phyloP scores from a whole-genome alignment of 2,888 invertebrate genomes.

The Drosophila neoperkinsi region DNA sequence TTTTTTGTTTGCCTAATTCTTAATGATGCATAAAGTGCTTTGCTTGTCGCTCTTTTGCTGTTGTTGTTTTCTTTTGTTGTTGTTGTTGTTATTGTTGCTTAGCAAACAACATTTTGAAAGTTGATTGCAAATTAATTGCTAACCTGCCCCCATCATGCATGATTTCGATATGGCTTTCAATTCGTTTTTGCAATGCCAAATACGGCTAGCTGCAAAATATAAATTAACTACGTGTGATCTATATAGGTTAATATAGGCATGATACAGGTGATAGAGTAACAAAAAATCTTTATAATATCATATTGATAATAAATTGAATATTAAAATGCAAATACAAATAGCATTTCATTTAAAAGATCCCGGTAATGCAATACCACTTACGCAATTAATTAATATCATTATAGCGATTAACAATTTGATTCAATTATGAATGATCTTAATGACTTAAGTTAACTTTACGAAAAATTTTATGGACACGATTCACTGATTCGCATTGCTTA shows the following conservation, averaged over 20 bases:
- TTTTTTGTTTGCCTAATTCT: conserved; percentile 73
- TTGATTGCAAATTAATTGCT: conserved; percentile 81
- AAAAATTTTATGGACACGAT: conserved; percentile 7
- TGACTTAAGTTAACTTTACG: conserved; percentile 10
- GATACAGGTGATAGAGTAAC: neutral
- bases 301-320: neutral
- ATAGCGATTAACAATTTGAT: conserved; percentile 1
- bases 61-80: conserved; percentile 16
- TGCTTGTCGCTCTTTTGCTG: conserved; percentile 39
- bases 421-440: conserved; percentile 1
- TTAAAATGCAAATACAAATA: neutral
- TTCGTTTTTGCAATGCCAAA: conserved; percentile 43
- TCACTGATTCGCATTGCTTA: conserved; percentile 31
- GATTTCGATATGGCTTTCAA: conserved; percentile 28
- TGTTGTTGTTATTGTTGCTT: conserved; percentile 30
- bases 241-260: conserved; percentile 15
- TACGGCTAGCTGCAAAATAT: conserved; percentile 4
- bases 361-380: conserved; percentile 2
- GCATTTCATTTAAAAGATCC: neutral
- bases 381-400: conserved; percentile 18
- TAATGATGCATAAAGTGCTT: conserved; percentile 81
- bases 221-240: conserved; percentile 9
- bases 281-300: neutral
- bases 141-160: conserved; percentile 37
- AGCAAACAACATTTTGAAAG: conserved; percentile 68